phyloP scores from a whole-genome alignment of 2,113 vertebrate genomes.

The Saccopteryx bilineata region DNA sequence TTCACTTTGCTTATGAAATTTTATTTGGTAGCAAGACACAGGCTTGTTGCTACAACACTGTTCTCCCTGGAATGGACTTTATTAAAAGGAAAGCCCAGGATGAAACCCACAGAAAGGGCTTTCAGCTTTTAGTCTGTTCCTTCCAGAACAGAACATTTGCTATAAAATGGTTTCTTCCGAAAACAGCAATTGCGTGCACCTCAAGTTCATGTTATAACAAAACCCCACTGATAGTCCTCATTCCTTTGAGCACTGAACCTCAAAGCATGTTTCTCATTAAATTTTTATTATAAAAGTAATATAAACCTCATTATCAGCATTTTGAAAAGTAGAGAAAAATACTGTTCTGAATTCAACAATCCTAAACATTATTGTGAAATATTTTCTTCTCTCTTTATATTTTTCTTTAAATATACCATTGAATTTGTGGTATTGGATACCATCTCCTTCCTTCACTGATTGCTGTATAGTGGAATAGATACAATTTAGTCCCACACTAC shows the following conservation, averaged over 20 bases:
- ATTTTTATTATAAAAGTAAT: conserved; percentile 29
- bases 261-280: background rate
- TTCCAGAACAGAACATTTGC: background rate
- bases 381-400: background rate
- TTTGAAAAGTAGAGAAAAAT: background rate
- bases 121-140: background rate
- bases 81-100: background rate
- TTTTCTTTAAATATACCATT: background rate
- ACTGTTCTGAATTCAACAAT: background rate
- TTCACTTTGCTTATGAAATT: conserved; percentile 34
- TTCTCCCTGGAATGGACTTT: background rate
- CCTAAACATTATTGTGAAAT: background rate
- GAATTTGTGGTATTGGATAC: background rate
- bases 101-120: background rate
- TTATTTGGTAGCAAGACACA: conserved; percentile 2
- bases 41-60: background rate
- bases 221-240: background rate
- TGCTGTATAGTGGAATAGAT: background rate
- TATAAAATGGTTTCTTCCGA: background rate
- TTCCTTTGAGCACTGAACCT: background rate
- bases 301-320: background rate
- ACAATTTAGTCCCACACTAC: background rate
- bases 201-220: background rate
- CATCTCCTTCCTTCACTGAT: background rate
- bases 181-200: background rate